Conservation (phyloP, 2,888 invertebrate genomes). For the Callimorpha dominula region DNA sequence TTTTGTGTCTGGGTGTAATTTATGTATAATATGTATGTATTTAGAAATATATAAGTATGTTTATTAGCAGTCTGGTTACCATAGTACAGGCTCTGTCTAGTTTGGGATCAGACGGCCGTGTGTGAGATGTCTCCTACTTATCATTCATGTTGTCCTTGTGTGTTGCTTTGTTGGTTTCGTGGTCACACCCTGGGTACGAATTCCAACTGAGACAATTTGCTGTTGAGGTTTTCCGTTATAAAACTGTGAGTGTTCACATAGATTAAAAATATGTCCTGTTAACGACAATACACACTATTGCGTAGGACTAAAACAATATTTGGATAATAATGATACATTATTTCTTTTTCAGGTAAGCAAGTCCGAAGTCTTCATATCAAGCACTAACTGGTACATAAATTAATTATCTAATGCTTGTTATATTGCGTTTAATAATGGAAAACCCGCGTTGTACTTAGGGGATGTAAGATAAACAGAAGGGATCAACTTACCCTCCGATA, state of each 20-base stretch:
- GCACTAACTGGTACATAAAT: constrained; percentile 12
- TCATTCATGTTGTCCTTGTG: not conserved
- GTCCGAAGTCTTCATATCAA: not conserved
- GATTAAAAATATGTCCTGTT: too few relatives aligned
- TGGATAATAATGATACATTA: constrained; percentile 11
- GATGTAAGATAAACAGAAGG: constrained; percentile 45
- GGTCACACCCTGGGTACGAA: not conserved
- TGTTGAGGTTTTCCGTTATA: not conserved
- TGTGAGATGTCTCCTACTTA: too few relatives aligned
- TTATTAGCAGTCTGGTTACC: too few relatives aligned
- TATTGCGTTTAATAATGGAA: constrained; percentile 31
- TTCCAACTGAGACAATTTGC: not conserved
- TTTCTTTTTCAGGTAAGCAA: constrained; percentile 58
- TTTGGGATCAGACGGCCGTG: too few relatives aligned
- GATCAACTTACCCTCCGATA: constrained; percentile 38
- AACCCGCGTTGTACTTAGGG: constrained; percentile 49
- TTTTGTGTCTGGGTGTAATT: too few relatives aligned
- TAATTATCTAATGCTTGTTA: constrained; percentile 13
- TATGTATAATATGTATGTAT: too few relatives aligned
- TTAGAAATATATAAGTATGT: too few relatives aligned
- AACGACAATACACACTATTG: too few relatives aligned
- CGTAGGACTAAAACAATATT: too few relatives aligned
- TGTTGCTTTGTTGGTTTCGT: not conserved
- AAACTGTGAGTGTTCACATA: too few relatives aligned
- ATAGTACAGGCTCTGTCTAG: too few relatives aligned